Conservation (phyloP, 2,797 vertebrate species). For the Ptychadena robeensis region DNA sequence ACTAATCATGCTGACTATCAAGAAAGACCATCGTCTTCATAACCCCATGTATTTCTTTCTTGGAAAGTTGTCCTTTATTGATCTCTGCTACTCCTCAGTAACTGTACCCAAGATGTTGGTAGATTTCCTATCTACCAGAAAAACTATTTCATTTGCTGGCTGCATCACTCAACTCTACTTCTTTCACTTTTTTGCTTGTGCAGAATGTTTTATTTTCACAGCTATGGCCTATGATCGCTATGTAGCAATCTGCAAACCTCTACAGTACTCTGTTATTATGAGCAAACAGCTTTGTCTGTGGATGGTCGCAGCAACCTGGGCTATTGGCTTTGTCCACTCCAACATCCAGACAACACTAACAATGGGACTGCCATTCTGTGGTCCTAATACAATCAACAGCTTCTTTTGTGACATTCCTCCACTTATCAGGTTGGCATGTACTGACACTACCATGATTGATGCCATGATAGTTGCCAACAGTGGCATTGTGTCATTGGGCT, state of each 20-base stretch:
- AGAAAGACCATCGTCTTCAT: conserved; percentile 56
- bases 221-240: conserved; percentile 72
- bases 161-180: conserved; percentile 70
- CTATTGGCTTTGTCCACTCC: conserved; percentile 68
- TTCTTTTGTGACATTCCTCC: conserved; percentile 72
- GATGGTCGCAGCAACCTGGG: conserved; percentile 66
- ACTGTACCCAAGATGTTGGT: conserved; percentile 67
- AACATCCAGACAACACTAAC: conserved; percentile 64
- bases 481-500: conserved; percentile 68
- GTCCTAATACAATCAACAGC: conserved; percentile 67
- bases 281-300: conserved; percentile 51
- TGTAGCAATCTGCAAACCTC: conserved; percentile 69
- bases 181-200: conserved; percentile 69
- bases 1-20: conserved; percentile 64
- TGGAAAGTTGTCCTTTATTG: conserved; percentile 67
- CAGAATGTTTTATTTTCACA: conserved; percentile 69
- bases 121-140: conserved; percentile 62
- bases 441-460: conserved; percentile 65
- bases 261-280: conserved; percentile 67
- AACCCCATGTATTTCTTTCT: conserved; percentile 72
- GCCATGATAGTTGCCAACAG: conserved; percentile 69
- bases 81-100: conserved; percentile 67
- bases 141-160: conserved; percentile 65
- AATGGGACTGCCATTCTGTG: conserved; percentile 68
- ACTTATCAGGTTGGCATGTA: conserved; percentile 68